phyloP scores from a whole-genome alignment of 2,888 invertebrate species.

The Aphodius sticticus region DNA sequence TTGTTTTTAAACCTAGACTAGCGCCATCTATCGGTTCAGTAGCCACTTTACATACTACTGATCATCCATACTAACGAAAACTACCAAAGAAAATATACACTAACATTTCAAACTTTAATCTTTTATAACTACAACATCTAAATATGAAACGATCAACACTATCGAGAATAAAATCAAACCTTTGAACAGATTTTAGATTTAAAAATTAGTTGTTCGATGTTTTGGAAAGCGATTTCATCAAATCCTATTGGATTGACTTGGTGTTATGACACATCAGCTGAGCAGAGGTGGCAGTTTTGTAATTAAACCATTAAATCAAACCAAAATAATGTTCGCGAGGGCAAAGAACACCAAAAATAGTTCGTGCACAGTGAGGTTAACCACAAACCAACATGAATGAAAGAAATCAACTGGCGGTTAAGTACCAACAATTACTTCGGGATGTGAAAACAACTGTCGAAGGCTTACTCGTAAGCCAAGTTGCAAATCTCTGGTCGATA shows the following conservation, averaged over 20 bases:
- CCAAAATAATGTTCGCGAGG: slow-evolving; percentile 13
- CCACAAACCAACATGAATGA: slow-evolving; percentile 29
- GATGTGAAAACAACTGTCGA: slow-evolving; percentile 66
- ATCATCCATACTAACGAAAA: too few species aligned
- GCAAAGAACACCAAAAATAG: not conserved
- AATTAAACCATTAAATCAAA: not conserved
- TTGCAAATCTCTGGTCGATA: slow-evolving; percentile 68
- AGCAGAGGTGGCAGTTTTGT: slow-evolving; percentile 9
- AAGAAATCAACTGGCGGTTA: slow-evolving; percentile 23
- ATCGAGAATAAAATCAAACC: not conserved
- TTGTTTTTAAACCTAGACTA: too few species aligned
- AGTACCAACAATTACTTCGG: slow-evolving; percentile 63
- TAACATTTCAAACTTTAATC: too few species aligned
- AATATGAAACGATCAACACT: too few species aligned
- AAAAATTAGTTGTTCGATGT: not conserved
- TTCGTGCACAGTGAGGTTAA: not conserved
- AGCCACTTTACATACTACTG: too few species aligned
- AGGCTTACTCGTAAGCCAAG: slow-evolving; percentile 64
- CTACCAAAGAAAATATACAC: too few species aligned
- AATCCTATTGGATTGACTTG: not conserved
- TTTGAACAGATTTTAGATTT: not conserved
- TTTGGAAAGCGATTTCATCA: not conserved
- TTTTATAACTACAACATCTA: too few species aligned
- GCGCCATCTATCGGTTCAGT: too few species aligned
- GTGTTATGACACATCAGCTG: slow-evolving; percentile 25